Evolutionary conservation across 2,113 vertebrate species (phyloP), one percentile per base, ranked within the genome.

Genomic region (Rhabdomys dilectus): DNA sequence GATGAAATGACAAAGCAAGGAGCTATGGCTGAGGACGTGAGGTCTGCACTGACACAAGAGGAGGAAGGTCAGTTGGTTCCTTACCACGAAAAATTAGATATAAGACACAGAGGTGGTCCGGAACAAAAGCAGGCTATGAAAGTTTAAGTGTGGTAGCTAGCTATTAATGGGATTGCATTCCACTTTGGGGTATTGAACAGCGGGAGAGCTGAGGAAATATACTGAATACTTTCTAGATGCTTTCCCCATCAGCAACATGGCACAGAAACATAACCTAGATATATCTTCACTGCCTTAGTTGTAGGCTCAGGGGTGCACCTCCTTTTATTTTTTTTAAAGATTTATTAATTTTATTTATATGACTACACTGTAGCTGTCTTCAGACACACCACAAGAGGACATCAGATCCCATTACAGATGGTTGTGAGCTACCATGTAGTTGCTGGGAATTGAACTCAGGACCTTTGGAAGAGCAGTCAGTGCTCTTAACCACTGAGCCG

Each of bases 61-160:
- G 45, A 58, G n/a, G 10, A 24, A 45, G 16, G 7, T 78, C 34
- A 24, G n/a, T 24, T 39, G 22, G 16, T 16, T 66, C 31, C 48
- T 22, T 87, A 6, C 0, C 1, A 5, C 56, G 6, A 24, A 19
- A 36, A 2, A 0, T 0, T 12, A 70, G 64, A 48, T 19, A 31
- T 34, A 70, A 31, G 62, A 62, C 64, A 56, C 31, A 26, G 29
- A 78, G 15, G 2, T 56, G 45, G 56, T 62, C 39, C 16, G 26
- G 39, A 58, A 24, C 11, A 31, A 7, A 70, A 17, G 1, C 7
- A 48, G 13, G 51, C 51, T 77, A 2, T 31, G 26, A 77, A 81
- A 29, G 31, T 3, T 70, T 19, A 16, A 51, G 34, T 4, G 2
- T 70, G 12, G 36, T 42, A 76, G 48, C 7, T 48, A 42, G 48